Evolutionary conservation across 2,888 invertebrate species (phyloP).

Genomic region (Nesidiocoris tenuis): DNA sequence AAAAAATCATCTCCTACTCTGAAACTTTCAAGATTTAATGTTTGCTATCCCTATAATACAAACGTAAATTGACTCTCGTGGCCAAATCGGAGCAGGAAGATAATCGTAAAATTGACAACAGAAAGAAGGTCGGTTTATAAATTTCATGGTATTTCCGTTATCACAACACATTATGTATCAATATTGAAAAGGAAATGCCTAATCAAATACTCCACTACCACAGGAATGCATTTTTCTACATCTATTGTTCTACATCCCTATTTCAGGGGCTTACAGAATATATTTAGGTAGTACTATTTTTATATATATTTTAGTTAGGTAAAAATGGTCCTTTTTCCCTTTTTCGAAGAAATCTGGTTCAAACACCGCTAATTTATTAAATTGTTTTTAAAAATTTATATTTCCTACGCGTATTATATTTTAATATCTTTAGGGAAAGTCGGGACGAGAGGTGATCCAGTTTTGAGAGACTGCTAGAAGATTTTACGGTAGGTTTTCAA

Average conservation of each 20-base stretch:
- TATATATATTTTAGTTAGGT: slow-evolving; percentile 4
- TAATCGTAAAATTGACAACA: slow-evolving; percentile 2
- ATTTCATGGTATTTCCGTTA: neutral
- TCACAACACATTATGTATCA: neutral
- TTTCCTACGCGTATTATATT: neutral
- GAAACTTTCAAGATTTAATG: no score
- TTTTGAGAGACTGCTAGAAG: no score
- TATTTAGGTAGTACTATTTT: neutral
- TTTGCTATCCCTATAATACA: no score
- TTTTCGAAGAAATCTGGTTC: neutral
- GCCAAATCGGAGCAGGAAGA: no score
- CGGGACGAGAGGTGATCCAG: no score
- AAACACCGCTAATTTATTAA: neutral
- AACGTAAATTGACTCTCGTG: no score
- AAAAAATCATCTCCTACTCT: slow-evolving; percentile 1
- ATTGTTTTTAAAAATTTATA: neutral
- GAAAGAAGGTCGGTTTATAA: slow-evolving; percentile 1
- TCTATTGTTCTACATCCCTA: neutral
- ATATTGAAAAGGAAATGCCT: neutral
- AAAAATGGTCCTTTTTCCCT: slow-evolving; percentile 26
- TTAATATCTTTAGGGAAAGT: no score
- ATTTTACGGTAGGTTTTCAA: no score
- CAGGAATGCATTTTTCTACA: neutral
- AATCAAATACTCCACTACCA: slow-evolving; percentile 16
- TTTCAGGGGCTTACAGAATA: neutral